phyloP scores from a whole-genome alignment of 2,797 vertebrate genomes.

The Dipus sagitta region DNA sequence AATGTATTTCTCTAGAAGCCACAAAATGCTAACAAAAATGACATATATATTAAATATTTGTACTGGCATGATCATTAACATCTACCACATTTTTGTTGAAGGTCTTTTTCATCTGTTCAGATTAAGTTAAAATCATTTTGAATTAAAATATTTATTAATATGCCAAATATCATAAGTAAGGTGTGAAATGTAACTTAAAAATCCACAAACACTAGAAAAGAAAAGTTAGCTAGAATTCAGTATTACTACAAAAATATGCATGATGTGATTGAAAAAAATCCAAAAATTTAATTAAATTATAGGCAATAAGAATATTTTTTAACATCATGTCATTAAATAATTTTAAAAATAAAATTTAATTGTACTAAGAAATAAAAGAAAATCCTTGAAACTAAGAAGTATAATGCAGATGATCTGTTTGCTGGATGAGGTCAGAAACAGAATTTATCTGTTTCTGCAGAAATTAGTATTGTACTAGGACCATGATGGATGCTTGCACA shows the following conservation, averaged over 20 bases:
- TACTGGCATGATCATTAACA: background rate
- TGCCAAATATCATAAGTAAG: background rate
- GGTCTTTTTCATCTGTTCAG: background rate
- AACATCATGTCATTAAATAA: background rate
- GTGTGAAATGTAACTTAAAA: constrained; percentile 36
- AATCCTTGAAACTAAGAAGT: background rate
- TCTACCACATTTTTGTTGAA: constrained; percentile 9
- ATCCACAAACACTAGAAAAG: background rate
- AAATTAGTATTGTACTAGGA: background rate
- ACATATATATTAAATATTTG: constrained; percentile 25
- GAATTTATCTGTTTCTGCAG: background rate
- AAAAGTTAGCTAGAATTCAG: background rate
- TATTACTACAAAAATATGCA: background rate
- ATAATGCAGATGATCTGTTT: background rate
- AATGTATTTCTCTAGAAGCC: constrained; percentile 8
- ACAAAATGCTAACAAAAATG: background rate
- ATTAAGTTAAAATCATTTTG: constrained; percentile 6
- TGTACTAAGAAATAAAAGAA: background rate
- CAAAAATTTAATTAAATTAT: background rate
- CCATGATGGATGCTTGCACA: background rate
- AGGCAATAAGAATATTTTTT: background rate
- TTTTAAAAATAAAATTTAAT: constrained; percentile 23
- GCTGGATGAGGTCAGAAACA: background rate
- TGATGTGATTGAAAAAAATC: background rate
- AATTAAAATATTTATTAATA: constrained; percentile 28